A percentile compares a stretch with the other conserved stretches of the same genome.
Conservation (phyloP, 2,888 invertebrate genomes). For the Drosophila yooni region DNA sequence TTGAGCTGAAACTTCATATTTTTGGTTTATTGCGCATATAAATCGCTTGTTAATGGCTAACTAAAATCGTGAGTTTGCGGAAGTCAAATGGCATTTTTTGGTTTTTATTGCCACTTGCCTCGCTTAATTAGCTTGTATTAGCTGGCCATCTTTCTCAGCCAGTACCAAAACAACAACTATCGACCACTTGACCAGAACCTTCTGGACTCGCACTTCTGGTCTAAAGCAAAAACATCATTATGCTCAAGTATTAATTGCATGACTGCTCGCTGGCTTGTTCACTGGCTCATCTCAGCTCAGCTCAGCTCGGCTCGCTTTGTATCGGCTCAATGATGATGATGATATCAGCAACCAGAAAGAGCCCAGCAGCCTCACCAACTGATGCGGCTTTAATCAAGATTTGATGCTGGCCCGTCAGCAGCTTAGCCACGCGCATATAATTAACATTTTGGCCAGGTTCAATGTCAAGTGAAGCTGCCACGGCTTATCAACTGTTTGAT, state of each 20-base stretch:
- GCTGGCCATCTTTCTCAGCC: conserved; percentile 23
- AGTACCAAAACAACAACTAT: conserved; percentile 38
- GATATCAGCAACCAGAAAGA: conserved; percentile 54
- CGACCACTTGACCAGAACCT: conserved; percentile 34
- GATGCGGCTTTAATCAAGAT: conserved; percentile 68
- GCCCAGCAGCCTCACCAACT: conserved; percentile 5
- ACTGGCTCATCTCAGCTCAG: not conserved
- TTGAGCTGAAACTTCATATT: conserved; percentile 41
- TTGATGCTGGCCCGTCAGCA: conserved; percentile 57
- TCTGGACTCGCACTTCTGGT: conserved; percentile 13
- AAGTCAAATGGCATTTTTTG: conserved; percentile 58
- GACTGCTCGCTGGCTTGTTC: conserved; percentile 36
- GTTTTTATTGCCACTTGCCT: conserved; percentile 59
- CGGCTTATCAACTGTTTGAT: conserved; percentile 59
- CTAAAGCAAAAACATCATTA: conserved; percentile 63
- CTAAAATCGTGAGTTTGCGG: conserved; percentile 62
- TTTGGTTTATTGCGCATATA: conserved; percentile 76
- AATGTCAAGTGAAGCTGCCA: conserved; percentile 63
- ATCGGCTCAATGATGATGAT: conserved; percentile 29
- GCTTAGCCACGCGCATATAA: conserved; percentile 75
- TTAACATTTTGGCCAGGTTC: conserved; percentile 79
- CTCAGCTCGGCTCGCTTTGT: not conserved
- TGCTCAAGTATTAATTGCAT: conserved; percentile 73
- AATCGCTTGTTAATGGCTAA: conserved; percentile 66
- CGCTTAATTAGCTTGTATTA: conserved; percentile 77